Conservation (phyloP, 2,888 invertebrate genomes). For the Hyppa rectilinea region DNA sequence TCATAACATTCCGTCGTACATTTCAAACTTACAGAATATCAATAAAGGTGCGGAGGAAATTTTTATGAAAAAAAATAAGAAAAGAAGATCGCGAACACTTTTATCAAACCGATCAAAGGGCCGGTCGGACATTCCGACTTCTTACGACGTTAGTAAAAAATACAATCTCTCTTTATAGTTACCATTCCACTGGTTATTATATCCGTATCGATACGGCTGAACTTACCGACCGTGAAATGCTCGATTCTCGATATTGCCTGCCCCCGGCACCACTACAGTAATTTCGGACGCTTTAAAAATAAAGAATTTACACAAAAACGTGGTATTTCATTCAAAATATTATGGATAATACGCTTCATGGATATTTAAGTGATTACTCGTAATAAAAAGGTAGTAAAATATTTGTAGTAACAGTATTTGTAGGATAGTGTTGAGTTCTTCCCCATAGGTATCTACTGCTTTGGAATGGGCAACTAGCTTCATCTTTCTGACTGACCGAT, state of each 20-base stretch:
- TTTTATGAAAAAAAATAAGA: constrained; percentile 82
- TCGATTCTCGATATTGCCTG: constrained; percentile 84
- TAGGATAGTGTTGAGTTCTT: too few species aligned
- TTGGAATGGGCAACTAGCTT: too few species aligned
- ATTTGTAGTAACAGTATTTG: constrained; percentile 48
- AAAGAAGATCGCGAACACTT: constrained; percentile 85
- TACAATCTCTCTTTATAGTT: constrained; percentile 91
- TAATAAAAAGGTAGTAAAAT: constrained; percentile 43
- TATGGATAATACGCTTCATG: constrained; percentile 54
- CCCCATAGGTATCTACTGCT: too few species aligned
- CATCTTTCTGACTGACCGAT: too few species aligned
- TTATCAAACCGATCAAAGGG: constrained; percentile 90
- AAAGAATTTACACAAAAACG: constrained; percentile 66
- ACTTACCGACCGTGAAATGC: constrained; percentile 89
- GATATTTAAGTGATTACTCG: constrained; percentile 52
- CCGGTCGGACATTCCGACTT: constrained; percentile 89
- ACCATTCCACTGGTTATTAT: constrained; percentile 90
- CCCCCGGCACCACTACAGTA: constrained; percentile 78
- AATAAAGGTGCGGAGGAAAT: constrained; percentile 82
- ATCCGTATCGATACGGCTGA: constrained; percentile 88
- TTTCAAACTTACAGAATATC: constrained; percentile 77
- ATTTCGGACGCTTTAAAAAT: constrained; percentile 78
- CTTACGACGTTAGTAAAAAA: constrained; percentile 91
- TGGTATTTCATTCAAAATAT: constrained; percentile 50
- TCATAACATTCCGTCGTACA: constrained; percentile 72